These are phyloP conservation scores for Adineta ricciae DNA, from an alignment of 2,888 invertebrate genomes.

Conservation along the genomic window DNA sequence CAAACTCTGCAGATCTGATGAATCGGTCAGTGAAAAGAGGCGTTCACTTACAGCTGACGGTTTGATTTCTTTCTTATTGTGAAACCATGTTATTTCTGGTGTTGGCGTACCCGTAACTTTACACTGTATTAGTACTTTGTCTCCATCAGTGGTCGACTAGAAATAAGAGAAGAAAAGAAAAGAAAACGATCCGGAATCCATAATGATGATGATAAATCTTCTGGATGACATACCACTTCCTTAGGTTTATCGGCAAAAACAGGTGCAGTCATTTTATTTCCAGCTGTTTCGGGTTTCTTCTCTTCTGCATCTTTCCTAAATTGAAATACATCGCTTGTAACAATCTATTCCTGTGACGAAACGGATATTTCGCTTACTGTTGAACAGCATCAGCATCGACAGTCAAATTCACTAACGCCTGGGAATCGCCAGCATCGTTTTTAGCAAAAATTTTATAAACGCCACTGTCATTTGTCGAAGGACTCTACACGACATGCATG, in stretches of 20 bases:
- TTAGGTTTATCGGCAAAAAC: background rate
- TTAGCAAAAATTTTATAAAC: conserved; percentile 85
- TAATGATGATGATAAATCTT: background rate
- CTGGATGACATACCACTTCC: background rate
- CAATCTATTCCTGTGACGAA: background rate
- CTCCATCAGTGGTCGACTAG: conserved; percentile 23
- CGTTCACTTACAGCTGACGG: conserved; percentile 23
- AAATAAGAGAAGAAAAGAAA: background rate
- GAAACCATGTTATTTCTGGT: conserved; percentile 30
- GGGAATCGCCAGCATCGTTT: conserved; percentile 83
- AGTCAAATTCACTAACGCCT: conserved; percentile 42
- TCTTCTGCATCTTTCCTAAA: background rate
- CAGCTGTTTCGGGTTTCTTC: background rate
- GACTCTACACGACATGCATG: conserved; percentile 50
- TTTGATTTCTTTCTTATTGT: conserved; percentile 26
- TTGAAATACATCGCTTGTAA: background rate
- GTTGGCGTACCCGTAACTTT: conserved; percentile 29
- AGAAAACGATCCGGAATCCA: background rate
- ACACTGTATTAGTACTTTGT: conserved; percentile 22
- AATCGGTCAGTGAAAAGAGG: no score
- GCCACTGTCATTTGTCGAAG: conserved; percentile 67
- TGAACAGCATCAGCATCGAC: background rate
- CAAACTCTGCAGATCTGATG: no score
- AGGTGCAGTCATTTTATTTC: background rate
- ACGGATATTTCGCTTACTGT: background rate